These are phyloP conservation scores for Electrona antarctica DNA, from an alignment of 2,113 vertebrate species.

Conservation along the genomic window DNA sequence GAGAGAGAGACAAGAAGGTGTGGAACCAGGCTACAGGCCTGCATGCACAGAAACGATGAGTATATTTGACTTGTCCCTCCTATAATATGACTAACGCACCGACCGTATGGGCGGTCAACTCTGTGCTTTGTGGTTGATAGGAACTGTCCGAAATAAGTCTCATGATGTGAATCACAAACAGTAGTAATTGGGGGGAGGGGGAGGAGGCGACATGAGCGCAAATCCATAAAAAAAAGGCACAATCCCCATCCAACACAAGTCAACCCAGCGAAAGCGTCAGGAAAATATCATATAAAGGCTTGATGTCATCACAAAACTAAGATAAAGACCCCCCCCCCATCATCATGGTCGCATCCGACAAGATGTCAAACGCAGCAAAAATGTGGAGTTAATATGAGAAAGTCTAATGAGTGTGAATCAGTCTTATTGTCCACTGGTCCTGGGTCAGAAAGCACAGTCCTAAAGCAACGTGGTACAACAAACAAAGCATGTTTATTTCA, in stretches of 20 bases:
- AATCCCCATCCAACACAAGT: constrained; percentile 67
- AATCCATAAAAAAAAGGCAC: constrained; percentile 74
- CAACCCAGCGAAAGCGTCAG: constrained; percentile 66
- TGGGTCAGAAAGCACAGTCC: constrained; percentile 93
- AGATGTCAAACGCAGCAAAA: constrained; percentile 67
- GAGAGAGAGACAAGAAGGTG: constrained; percentile 53
- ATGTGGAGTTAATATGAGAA: constrained; percentile 53
- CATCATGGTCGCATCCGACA: constrained; percentile 63
- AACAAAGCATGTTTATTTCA: constrained; percentile 99
- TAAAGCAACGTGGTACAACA: constrained; percentile 94
- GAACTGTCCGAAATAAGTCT: not conserved
- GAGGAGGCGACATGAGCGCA: constrained; percentile 58
- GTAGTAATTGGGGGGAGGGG: constrained; percentile 40
- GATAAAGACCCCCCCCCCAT: constrained; percentile 42
- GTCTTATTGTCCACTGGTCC: constrained; percentile 62
- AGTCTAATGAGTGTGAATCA: constrained; percentile 60
- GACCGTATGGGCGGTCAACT: constrained; percentile 51
- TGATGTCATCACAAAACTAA: not conserved
- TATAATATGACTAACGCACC: constrained; percentile 57
- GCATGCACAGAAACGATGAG: constrained; percentile 73
- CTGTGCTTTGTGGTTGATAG: constrained; percentile 30
- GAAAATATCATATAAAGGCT: not conserved
- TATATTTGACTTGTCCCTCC: constrained; percentile 53
- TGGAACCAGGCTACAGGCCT: constrained; percentile 74
- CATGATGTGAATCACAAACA: constrained; percentile 37